Evolutionary conservation across 2,888 invertebrate genomes (phyloP).

Genomic region (Agrotis ipsilon): DNA sequence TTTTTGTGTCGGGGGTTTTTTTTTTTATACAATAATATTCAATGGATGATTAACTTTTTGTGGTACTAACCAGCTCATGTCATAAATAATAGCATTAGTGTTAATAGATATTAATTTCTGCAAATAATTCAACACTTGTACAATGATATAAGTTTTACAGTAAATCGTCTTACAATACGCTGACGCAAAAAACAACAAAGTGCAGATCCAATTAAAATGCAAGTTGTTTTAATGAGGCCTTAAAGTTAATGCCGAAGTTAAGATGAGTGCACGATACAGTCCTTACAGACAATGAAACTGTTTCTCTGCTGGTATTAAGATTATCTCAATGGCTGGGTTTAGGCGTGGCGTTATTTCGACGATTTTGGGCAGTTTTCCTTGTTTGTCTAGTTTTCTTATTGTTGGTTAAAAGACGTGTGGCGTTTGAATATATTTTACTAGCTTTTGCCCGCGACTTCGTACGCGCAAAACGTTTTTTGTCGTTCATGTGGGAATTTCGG

Average conservation of each 20-base stretch:
- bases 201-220: constrained; percentile 61
- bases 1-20: too few relatives aligned
- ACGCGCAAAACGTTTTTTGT: too few relatives aligned
- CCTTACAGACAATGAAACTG: constrained; percentile 58
- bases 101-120: not conserved
- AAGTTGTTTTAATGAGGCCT: constrained; percentile 55
- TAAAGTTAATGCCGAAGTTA: constrained; percentile 55
- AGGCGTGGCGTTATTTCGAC: constrained; percentile 24
- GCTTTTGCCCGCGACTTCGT: too few relatives aligned
- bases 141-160: not conserved
- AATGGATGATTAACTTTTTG: too few relatives aligned
- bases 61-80: too few relatives aligned
- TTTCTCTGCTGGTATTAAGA: constrained; percentile 57
- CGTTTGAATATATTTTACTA: too few relatives aligned
- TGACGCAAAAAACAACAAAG: not conserved
- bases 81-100: not conserved
- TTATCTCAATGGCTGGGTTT: constrained; percentile 56
- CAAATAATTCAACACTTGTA: not conserved
- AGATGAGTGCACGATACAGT: constrained; percentile 60
- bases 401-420: constrained; percentile 27
- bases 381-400: constrained; percentile 26
- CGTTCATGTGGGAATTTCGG: too few relatives aligned
- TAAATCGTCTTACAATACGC: not conserved
- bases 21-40: too few relatives aligned
- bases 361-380: constrained; percentile 46